These are phyloP conservation scores for Solen grandis DNA, from an alignment of 1,140 invertebrate genomes.

Conservation along the genomic window DNA sequence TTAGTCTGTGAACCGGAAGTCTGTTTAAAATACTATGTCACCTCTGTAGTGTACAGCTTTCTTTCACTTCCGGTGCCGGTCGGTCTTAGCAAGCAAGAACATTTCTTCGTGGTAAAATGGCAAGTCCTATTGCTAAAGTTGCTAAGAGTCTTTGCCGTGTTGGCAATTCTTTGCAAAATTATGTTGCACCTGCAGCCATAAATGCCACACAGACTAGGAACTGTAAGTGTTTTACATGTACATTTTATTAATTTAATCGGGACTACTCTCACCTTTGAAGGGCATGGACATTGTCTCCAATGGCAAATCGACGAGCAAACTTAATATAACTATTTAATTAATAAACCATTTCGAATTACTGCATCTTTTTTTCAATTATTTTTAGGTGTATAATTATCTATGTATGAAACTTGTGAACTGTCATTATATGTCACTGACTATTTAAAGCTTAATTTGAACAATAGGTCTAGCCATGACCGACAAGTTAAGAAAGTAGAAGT, in stretches of 20 bases:
- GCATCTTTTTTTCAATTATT: neutral
- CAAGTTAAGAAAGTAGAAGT: no score
- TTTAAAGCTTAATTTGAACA: neutral
- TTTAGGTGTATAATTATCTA: neutral
- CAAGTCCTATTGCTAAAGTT: slow-evolving; percentile 69
- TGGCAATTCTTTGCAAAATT: slow-evolving; percentile 65
- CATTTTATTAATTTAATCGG: neutral
- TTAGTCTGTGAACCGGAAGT: slow-evolving; percentile 26
- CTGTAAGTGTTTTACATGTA: slow-evolving; percentile 69
- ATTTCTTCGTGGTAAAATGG: slow-evolving; percentile 64
- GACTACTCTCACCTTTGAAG: neutral
- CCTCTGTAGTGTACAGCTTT: neutral
- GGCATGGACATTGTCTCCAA: neutral
- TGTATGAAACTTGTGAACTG: neutral
- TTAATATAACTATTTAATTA: neutral
- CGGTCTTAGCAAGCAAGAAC: slow-evolving; percentile 44
- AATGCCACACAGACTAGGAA: slow-evolving; percentile 70
- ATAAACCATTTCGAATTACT: neutral
- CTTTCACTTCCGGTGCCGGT: slow-evolving; percentile 64
- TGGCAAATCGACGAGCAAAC: neutral
- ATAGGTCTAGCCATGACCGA: no score
- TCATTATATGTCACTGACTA: neutral
- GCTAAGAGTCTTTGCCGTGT: slow-evolving; percentile 68
- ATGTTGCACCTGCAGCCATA: slow-evolving; percentile 64
- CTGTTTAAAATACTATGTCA: neutral